Percentiles rank a stretch among this genome's conserved stretches.
phyloP scores from a whole-genome alignment of 2,888 invertebrate genomes.

The Orchesellides sinensis region DNA sequence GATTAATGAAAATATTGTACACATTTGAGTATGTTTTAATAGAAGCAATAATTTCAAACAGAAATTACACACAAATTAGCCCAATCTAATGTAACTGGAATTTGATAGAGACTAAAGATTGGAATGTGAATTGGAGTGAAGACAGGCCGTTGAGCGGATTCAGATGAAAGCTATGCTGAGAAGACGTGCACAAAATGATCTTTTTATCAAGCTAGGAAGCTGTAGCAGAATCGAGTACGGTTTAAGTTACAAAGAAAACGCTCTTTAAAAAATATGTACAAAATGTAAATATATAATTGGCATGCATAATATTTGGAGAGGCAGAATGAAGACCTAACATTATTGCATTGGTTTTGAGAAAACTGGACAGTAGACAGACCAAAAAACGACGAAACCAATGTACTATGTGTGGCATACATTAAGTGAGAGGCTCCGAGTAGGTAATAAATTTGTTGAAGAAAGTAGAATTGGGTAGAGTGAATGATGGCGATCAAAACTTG shows the following conservation, averaged over 20 bases:
- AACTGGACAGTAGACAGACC: background rate
- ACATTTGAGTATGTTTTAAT: no score
- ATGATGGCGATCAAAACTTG: slow-evolving; percentile 46
- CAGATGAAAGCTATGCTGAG: background rate
- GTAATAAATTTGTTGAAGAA: slow-evolving; percentile 75
- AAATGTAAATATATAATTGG: background rate
- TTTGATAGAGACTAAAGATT: background rate
- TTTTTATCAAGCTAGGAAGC: no score
- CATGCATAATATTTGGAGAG: background rate
- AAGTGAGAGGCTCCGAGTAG: slow-evolving; percentile 49
- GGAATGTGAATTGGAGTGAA: background rate
- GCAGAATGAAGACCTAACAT: background rate
- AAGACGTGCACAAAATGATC: no score
- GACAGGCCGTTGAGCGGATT: background rate
- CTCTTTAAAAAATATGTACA: no score
- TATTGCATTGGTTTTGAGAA: background rate
- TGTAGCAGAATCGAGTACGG: no score
- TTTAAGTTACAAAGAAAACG: no score
- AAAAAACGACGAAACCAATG: slow-evolving; percentile 2
- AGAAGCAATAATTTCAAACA: background rate
- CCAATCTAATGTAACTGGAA: background rate
- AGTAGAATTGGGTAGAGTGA: slow-evolving; percentile 58
- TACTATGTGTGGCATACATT: background rate
- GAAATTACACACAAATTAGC: slow-evolving; percentile 5
- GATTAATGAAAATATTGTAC: no score